Conservation (phyloP, 2,797 vertebrate species). For the Danio jaintianensis region DNA sequence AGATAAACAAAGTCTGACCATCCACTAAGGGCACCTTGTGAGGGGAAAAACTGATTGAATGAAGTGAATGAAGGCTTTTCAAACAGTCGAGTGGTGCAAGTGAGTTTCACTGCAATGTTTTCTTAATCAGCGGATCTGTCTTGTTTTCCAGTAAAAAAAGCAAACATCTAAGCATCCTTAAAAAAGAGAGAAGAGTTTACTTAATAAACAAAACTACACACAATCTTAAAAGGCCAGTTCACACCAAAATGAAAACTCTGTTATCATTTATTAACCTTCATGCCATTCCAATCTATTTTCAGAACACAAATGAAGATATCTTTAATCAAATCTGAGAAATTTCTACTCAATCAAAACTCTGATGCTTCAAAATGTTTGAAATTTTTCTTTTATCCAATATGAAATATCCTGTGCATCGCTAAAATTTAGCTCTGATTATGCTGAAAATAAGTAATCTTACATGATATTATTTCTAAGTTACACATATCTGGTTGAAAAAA, state of each 20-base stretch:
- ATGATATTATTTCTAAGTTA: background rate
- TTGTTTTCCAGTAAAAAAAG: background rate
- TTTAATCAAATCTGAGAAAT: no score
- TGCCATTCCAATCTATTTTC: no score
- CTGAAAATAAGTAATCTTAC: background rate
- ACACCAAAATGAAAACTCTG: no score
- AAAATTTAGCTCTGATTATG: background rate
- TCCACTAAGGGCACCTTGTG: conserved; percentile 26
- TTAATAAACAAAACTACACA: background rate
- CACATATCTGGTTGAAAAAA: background rate
- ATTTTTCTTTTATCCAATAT: background rate
- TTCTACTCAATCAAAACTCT: no score
- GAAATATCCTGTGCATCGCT: background rate
- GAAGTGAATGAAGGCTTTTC: conserved; percentile 16
- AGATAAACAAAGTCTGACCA: conserved; percentile 38
- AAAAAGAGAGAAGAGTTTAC: background rate
- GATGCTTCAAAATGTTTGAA: no score
- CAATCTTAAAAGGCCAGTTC: no score
- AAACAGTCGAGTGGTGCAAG: background rate
- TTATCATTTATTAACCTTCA: no score
- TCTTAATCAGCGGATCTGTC: conserved; percentile 4
- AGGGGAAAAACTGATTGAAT: background rate
- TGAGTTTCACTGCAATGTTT: background rate
- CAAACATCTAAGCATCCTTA: background rate
- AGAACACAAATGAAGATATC: no score